phyloP scores from a whole-genome alignment of 2,888 invertebrate genomes.

The Dasysyrphus tricinctus region DNA sequence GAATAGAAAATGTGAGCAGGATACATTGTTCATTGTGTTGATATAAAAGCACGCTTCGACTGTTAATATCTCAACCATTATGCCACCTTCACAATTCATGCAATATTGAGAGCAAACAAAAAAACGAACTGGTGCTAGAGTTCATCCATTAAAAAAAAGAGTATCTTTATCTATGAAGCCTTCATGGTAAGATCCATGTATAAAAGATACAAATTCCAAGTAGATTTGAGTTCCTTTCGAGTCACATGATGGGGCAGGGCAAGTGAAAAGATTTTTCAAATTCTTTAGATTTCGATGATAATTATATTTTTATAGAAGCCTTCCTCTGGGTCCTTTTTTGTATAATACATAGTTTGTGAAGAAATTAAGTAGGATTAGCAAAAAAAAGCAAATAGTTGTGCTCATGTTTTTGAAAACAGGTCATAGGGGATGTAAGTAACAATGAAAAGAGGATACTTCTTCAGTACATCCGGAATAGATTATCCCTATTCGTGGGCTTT shows the following conservation, averaged over 20 bases:
- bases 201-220: conserved; percentile 42
- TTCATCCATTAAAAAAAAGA: conserved; percentile 46
- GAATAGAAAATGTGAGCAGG: conserved; percentile 50
- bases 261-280: conserved; percentile 61
- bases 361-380: conserved; percentile 31
- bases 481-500: conserved; percentile 56
- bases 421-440: conserved; percentile 46
- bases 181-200: conserved; percentile 16
- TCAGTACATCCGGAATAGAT: conserved; percentile 68
- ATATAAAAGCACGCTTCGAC: conserved; percentile 50
- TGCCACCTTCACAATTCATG: conserved; percentile 39
- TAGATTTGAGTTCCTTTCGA: conserved; percentile 49
- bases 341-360: conserved; percentile 17
- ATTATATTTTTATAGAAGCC: conserved; percentile 28
- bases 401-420: conserved; percentile 37
- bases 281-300: conserved; percentile 54
- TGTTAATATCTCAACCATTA: conserved; percentile 43
- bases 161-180: conserved; percentile 21
- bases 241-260: not conserved
- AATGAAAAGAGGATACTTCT: conserved; percentile 35
- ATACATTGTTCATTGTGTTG: conserved; percentile 59
- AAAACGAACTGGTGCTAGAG: conserved; percentile 46
- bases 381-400: conserved; percentile 19
- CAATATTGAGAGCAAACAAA: conserved; percentile 12
- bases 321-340: not conserved